Percentiles rank a stretch among this genome's conserved stretches.
phyloP scores from a whole-genome alignment of 2,113 vertebrate genomes.

The Syngnathoides biaculeatus region DNA sequence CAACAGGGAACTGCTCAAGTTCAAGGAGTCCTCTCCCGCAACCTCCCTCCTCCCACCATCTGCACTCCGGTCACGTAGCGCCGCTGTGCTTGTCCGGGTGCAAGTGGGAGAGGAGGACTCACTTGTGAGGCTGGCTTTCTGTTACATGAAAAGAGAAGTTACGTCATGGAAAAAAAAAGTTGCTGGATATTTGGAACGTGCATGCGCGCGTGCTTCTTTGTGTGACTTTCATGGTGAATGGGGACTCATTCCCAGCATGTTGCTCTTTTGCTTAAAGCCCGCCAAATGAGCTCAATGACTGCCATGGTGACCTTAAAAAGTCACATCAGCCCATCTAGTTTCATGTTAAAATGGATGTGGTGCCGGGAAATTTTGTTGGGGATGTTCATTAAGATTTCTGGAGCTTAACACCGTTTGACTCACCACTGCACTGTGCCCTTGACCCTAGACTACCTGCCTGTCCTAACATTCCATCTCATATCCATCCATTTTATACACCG shows the following conservation, averaged over 20 bases:
- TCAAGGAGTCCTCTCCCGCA: slow-evolving; percentile 53
- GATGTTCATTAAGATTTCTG: not conserved
- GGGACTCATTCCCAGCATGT: not conserved
- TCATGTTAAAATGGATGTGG: not conserved
- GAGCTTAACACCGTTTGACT: not conserved
- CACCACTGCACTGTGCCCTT: not conserved
- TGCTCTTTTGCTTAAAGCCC: not conserved
- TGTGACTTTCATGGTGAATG: slow-evolving; percentile 5
- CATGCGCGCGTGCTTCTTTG: slow-evolving; percentile 20
- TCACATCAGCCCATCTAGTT: not conserved
- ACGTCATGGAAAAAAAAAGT: slow-evolving; percentile 75
- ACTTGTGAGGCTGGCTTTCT: slow-evolving; percentile 25
- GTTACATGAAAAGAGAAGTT: slow-evolving; percentile 70
- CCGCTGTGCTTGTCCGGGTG: slow-evolving; percentile 53
- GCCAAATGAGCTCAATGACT: not conserved
- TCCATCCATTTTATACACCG: not conserved
- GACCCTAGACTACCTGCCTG: not conserved
- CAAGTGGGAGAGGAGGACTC: slow-evolving; percentile 46
- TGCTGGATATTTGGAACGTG: slow-evolving; percentile 38
- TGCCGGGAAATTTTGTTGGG: not conserved
- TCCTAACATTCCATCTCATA: not conserved
- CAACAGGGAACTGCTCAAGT: slow-evolving; percentile 43
- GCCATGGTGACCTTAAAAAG: not conserved
- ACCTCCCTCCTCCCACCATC: slow-evolving; percentile 49
- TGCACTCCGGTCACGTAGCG: slow-evolving; percentile 72